These are phyloP conservation scores for Dermochelys coriacea DNA, from an alignment of 2,797 vertebrate genomes.

Conservation along the genomic window DNA sequence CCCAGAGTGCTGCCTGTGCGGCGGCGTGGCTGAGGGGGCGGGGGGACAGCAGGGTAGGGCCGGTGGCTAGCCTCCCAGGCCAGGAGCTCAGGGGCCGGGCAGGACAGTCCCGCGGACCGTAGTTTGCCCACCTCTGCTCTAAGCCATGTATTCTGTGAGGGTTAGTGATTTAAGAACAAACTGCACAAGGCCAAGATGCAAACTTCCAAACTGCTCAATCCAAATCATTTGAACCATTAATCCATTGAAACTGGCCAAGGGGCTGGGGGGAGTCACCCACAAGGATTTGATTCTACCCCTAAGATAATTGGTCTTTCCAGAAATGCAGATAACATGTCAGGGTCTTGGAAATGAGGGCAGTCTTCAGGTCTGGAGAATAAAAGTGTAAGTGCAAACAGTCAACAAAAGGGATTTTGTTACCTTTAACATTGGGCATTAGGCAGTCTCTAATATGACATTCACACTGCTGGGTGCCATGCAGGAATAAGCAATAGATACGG, in stretches of 20 bases:
- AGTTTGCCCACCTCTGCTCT: neutral
- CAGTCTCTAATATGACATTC: neutral
- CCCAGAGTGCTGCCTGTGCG: too few species aligned
- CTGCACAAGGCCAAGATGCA: neutral
- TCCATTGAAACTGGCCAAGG: neutral
- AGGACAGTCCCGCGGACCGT: too few species aligned
- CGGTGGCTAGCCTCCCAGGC: too few species aligned
- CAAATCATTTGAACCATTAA: conserved; percentile 5
- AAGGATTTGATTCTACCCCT: neutral
- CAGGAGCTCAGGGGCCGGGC: too few species aligned
- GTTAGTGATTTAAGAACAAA: neutral
- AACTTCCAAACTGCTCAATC: neutral
- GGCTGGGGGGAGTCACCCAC: neutral
- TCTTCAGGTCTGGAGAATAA: conserved; percentile 17
- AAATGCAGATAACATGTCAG: neutral
- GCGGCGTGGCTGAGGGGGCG: too few species aligned
- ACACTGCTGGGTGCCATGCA: neutral
- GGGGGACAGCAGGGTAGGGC: too few species aligned
- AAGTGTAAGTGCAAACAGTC: neutral
- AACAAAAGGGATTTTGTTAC: neutral
- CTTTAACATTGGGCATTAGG: accelerated
- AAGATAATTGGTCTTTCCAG: neutral
- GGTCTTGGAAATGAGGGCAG: conserved; percentile 12
- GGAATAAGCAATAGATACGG: conserved; percentile 10
- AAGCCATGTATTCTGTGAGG: neutral